phyloP scores from a whole-genome alignment of 1,140 invertebrate genomes.

The Panagrolaimus sp. region DNA sequence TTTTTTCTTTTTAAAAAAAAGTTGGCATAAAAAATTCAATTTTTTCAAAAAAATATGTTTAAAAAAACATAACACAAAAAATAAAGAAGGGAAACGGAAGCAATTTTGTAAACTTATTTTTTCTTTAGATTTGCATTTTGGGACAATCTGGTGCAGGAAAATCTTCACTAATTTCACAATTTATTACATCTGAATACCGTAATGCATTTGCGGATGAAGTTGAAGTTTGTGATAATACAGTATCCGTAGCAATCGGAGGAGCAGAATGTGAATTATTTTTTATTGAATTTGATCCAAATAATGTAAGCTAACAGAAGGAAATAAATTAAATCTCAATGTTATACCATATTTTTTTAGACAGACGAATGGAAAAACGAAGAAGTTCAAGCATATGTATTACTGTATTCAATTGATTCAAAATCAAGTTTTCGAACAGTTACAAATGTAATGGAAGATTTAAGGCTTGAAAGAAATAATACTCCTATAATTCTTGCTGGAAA shows the following conservation, averaged over 20 bases:
- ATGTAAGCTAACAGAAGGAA: no score
- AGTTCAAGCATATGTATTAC: constrained; percentile 51
- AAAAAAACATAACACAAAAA: no score
- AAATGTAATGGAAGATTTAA: constrained; percentile 37
- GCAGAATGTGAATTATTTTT: constrained; percentile 42
- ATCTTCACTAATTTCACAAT: constrained; percentile 36
- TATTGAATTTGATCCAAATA: constrained; percentile 23
- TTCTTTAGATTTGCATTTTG: background rate
- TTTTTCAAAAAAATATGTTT: no score
- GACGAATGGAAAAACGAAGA: constrained; percentile 29
- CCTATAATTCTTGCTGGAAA: constrained; percentile 88
- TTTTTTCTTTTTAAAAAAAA: no score
- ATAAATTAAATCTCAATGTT: no score
- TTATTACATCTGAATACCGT: constrained; percentile 45
- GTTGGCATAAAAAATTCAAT: no score
- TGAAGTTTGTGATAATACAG: constrained; percentile 17
- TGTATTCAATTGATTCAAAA: constrained; percentile 53
- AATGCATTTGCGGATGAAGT: constrained; percentile 16
- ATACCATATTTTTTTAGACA: background rate
- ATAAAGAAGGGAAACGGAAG: no score
- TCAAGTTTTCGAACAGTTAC: constrained; percentile 39
- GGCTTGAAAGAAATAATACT: constrained; percentile 22
- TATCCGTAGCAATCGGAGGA: constrained; percentile 42
- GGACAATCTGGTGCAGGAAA: constrained; percentile 26
- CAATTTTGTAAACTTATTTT: background rate